phyloP scores from a whole-genome alignment of 2,797 vertebrate species.

The Pseudotriccus pelzelni region DNA sequence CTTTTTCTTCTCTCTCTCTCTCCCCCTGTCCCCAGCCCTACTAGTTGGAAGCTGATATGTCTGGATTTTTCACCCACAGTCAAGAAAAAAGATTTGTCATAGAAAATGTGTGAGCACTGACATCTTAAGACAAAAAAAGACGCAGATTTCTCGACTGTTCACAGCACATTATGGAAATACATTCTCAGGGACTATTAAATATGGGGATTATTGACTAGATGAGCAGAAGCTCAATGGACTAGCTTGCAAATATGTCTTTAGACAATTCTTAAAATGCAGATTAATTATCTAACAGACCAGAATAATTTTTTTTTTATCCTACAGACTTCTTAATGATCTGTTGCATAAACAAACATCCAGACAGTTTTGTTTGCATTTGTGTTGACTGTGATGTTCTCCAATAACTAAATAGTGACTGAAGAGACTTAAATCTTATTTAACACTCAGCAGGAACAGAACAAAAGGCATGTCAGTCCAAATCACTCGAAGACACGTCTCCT shows the following conservation, averaged over 20 bases:
- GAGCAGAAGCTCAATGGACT: conserved; percentile 38
- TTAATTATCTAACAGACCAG: conserved; percentile 61
- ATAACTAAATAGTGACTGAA: background rate
- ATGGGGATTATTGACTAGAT: conserved; percentile 57
- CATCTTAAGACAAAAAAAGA: conserved; percentile 62
- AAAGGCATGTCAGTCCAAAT: background rate
- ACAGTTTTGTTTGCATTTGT: background rate
- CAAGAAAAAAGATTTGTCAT: background rate
- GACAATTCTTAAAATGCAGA: conserved; percentile 61
- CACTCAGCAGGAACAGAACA: background rate
- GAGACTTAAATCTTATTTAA: conserved; percentile 49
- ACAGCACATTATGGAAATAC: conserved; percentile 59
- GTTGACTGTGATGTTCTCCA: background rate
- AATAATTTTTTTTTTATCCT: background rate
- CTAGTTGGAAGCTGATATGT: background rate
- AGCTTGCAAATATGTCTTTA: conserved; percentile 52
- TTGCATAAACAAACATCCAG: conserved; percentile 49
- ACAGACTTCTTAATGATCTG: conserved; percentile 53
- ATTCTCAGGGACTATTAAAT: conserved; percentile 61
- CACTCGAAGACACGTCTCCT: background rate
- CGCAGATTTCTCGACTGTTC: conserved; percentile 46
- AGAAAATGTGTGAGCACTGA: conserved; percentile 44
- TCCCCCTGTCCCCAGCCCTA: background rate
- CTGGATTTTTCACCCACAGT: conserved; percentile 26
- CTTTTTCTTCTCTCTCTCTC: background rate